These are phyloP conservation scores for Rhimphoctona megacephalus DNA, from an alignment of 2,888 invertebrate species.

Conservation along the genomic window DNA sequence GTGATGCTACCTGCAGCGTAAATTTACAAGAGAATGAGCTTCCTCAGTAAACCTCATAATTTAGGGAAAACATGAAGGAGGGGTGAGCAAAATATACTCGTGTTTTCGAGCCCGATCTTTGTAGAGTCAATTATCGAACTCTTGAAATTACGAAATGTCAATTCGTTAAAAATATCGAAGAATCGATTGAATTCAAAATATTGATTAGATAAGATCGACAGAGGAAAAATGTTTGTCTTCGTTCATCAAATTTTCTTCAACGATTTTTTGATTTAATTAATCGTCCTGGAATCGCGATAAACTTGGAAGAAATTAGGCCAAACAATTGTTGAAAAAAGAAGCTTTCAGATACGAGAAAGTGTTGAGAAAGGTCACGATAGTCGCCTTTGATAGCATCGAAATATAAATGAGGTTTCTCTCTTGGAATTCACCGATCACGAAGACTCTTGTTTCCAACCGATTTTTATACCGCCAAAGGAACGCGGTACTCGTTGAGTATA, in stretches of 20 bases:
- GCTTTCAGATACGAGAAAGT: neutral
- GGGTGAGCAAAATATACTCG: neutral
- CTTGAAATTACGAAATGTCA: neutral
- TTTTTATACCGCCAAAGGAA: slow-evolving; percentile 4
- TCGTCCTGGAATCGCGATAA: neutral
- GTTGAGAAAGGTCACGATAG: neutral
- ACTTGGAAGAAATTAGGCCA: neutral
- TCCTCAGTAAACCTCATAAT: slow-evolving; percentile 13
- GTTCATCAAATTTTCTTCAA: neutral
- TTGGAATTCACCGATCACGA: slow-evolving; percentile 20
- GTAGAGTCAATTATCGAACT: neutral
- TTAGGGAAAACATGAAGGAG: slow-evolving; percentile 4
- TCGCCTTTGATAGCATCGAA: neutral
- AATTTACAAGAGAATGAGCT: slow-evolving; percentile 41
- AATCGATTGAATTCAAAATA: neutral
- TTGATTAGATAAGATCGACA: neutral
- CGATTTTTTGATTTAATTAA: neutral
- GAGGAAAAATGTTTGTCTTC: neutral
- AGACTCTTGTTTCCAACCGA: neutral
- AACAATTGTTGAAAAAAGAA: neutral
- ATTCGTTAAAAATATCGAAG: neutral
- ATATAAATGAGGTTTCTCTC: slow-evolving; percentile 22
- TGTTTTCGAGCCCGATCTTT: neutral
- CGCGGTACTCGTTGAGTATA: slow-evolving; percentile 7
- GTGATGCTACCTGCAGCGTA: slow-evolving; percentile 38